Base-by-base conservation (phyloP, 2,888 invertebrate species). In the Cheilosia variabilis region DNA sequence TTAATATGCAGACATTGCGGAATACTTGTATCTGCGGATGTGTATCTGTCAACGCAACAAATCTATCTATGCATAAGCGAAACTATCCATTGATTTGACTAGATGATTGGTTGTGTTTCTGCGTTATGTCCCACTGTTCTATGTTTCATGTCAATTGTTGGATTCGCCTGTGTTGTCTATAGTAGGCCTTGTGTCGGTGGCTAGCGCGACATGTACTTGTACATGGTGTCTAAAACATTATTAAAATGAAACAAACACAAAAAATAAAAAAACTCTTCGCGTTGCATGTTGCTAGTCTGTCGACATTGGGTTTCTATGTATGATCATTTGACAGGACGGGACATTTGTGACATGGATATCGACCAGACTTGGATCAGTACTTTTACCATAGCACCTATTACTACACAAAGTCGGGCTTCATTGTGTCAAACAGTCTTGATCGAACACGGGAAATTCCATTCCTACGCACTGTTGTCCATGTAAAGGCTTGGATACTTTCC, bases 1-100 rank as follows among this genome's bases (percentile, higher is more conserved):
- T 86, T 87, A 87, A 83, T 87, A 80, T 83, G 87, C 87, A 87
- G 79, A 82, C 77, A 79, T 80, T 83, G 79, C 76, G 84, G 66
- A 81, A 72, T 81, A 66, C 68, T 45, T 58, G 55, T 58, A 77
- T 63, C 76, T 72, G 63, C 76, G 86, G 81, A 86, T 86, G 77
- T 86, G 86, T 86, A 73, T 81, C 71, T 81, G 81, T 80, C 76
- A 65, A 52, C 63, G 63, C 15, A 71, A 57, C 41, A 31, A 50
- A 68, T 73, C 69, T 63, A 79, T 80, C 58, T 78, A 71, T 63
- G 45, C 58, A 69, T 65, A 19, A 52, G 65, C 43, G 58, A 82
- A 37, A 71, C 9, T 66, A 60, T 58, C 60, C 66, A 69, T 69
- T 69, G 69, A 68, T 69, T 69, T 73, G 83, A 78, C 78, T 83